phyloP scores from a whole-genome alignment of 2,113 vertebrate genomes.

The Sitta europaea region DNA sequence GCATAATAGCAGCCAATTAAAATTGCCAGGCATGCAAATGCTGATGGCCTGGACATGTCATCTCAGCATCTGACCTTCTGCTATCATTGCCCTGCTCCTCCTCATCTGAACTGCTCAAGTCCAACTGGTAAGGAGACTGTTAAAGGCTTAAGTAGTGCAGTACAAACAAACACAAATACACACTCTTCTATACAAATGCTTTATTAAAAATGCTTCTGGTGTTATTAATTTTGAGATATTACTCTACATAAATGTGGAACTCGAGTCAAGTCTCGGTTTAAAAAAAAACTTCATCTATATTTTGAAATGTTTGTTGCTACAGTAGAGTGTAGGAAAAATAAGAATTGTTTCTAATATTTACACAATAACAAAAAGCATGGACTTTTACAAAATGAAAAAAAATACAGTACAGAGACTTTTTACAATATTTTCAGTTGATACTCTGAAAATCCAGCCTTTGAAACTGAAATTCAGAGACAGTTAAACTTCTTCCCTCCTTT shows the following conservation, averaged over 20 bases:
- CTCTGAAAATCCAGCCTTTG: background rate
- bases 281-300: background rate
- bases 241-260: background rate
- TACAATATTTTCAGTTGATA: background rate
- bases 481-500: background rate
- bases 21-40: background rate
- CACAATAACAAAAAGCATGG: rapidly evolving
- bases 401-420: background rate
- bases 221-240: background rate
- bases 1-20: background rate
- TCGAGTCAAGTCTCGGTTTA: background rate
- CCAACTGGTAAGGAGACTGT: background rate
- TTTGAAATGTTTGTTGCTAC: background rate
- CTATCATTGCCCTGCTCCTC: background rate
- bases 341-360: background rate
- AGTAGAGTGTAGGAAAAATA: background rate
- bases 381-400: background rate
- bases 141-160: background rate
- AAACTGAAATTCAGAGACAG: background rate
- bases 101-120: background rate
- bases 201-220: constrained; percentile 66
- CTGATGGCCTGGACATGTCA: background rate
- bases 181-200: constrained; percentile 11
- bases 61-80: background rate
- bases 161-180: background rate